Base-by-base conservation (phyloP, 1,140 invertebrate genomes). In the Nephila pilipes region DNA sequence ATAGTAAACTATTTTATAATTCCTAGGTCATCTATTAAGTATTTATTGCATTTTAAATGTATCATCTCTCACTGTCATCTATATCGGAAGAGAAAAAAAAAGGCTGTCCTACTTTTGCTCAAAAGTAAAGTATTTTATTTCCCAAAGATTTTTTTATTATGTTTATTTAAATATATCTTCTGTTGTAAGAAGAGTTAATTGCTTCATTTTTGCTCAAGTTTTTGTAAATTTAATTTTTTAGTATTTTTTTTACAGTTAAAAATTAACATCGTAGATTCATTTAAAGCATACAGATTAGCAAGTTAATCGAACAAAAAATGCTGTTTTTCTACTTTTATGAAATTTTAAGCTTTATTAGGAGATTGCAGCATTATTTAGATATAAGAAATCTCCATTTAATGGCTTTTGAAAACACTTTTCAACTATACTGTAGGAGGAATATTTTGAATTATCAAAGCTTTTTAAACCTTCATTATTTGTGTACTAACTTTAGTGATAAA, bases 71-170 rank as follows among this genome's bases (percentile, higher is more conserved):
- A 20, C 69, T 75, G 32, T 32, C 69, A 14, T 36, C 12, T 4
- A 46, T 29, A 69, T 69, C 29, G n/a, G n/a, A 14, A 32, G 16
- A 29, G 18, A 6, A 75, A 75, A 32, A 2, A 32, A 36, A 75
- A 32, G 69, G 29, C 69, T 75, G 12, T 75, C 29, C 18, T 75
- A 83, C 38, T 83, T 83, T 83, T 83, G 81, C 81, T 83, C 81
- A 83, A 83, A 83, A 83, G 38, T 83, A 83, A 83, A 83, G 81
- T 83, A 83, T 83, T 83, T 83, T 57, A 57, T 83, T 54, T 83
- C 46, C 69, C 81, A 83, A 83, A 83, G 81, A 83, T 83, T 83
- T 83, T n/a, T 46, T 83, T 83, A 83, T 55, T 57, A n/a, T 83
- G n/a, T 83, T 83, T 57, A 83, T 83, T 83, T 75, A 36, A 25